Evolutionary conservation across 2,888 invertebrate species (phyloP), one percentile per base, ranked within the genome.

Genomic region (Noctua janthina): DNA sequence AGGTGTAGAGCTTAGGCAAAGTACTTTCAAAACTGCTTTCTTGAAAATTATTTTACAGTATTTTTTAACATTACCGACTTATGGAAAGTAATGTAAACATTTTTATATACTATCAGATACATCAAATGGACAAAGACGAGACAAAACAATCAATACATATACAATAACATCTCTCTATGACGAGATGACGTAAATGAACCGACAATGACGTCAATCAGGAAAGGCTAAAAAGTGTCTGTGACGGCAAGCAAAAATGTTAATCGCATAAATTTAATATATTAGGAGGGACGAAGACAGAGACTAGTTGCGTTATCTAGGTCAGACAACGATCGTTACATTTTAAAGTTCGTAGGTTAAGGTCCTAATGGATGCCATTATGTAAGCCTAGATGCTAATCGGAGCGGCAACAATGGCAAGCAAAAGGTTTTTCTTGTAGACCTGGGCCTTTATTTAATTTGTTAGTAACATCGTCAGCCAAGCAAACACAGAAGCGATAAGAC

Each of bases 191-290:
- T 83, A 83, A 64, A 83, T 74, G n/a, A 68, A 51, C 39, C 62
- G 74, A 11, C 56, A 59, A 72, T 86, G 83, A 84, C 84, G 84
- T 84, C 78, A 85, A 84, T 74, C 17, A 46, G 49, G 59, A 79
- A 72, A 86, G 59, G 71, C 29, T 81, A 39, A 81, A 75, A 49
- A 68, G 39, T 39, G 43, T 64, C 23, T 81, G 49, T 59, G 35
- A 59, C 68, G 56, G 49, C 56, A 23, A 49, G 10, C 43, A 59
- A 72, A 76, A 72, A 74, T 80, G 59, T 13, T 66, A 68, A 74
- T 67, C 20, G 35, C 15, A 77, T 74, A 78, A 62, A 81, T 39
- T 39, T 39, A 39, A 39, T 84, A 68, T 51, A 71, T 78, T 54
- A 74, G 10, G 23, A 56, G 62, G 56, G 51, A 85, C 49, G n/a